Evolutionary conservation across 2,113 vertebrate genomes (phyloP).

Genomic region (Tachuris rubrigastra): DNA sequence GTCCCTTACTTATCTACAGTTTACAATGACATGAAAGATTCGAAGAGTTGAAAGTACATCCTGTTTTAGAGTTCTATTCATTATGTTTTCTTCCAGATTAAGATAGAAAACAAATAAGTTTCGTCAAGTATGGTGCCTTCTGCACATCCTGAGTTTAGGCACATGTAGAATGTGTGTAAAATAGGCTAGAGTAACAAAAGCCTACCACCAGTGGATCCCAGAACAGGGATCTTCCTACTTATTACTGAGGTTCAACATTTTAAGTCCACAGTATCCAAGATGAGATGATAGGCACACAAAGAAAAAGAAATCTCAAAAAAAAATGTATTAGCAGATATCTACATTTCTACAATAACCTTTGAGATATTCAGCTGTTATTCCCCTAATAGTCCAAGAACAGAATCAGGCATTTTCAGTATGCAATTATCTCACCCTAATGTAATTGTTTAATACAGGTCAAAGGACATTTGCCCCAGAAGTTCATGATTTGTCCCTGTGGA

Average conservation of each 20-base stretch:
- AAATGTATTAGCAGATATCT: rapidly evolving
- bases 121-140: background rate
- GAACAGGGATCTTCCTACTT: background rate
- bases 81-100: background rate
- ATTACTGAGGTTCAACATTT: background rate
- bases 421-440: background rate
- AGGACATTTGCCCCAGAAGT: background rate
- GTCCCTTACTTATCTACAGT: background rate
- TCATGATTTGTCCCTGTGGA: background rate
- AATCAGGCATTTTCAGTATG: background rate
- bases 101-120: background rate
- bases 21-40: background rate
- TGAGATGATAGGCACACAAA: background rate
- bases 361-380: background rate
- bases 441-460: background rate
- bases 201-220: rapidly evolving
- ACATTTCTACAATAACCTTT: background rate
- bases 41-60: background rate
- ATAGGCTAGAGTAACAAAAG: background rate
- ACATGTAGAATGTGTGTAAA: background rate
- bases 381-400: background rate
- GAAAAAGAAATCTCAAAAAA: background rate
- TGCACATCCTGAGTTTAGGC: background rate
- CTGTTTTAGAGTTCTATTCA: background rate
- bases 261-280: background rate